Percentiles rank a stretch among this genome's conserved stretches.
These are phyloP conservation scores for Chaenogobius annularis DNA, from an alignment of 2,113 vertebrate genomes.

Conservation along the genomic window DNA sequence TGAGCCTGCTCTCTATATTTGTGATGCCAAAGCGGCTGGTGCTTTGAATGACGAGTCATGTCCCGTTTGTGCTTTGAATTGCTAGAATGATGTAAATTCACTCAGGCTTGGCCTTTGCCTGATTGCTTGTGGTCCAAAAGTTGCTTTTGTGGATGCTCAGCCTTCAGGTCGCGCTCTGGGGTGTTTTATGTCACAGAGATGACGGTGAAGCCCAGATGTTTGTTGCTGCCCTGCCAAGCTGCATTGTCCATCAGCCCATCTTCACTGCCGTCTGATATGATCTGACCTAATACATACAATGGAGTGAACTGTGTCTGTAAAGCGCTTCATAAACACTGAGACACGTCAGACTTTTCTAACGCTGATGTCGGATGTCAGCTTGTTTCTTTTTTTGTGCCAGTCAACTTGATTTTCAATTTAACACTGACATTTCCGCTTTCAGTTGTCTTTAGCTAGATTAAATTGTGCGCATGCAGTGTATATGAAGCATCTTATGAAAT, in stretches of 20 bases:
- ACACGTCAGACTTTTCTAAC: slow-evolving; percentile 36
- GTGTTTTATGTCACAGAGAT: slow-evolving; percentile 56
- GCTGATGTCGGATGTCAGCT: slow-evolving; percentile 58
- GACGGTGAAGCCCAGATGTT: slow-evolving; percentile 55
- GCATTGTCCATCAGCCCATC: slow-evolving; percentile 46
- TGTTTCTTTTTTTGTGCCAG: slow-evolving; percentile 33
- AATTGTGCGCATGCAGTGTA: slow-evolving; percentile 8
- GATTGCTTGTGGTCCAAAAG: slow-evolving; percentile 31
- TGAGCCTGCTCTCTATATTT: slow-evolving; percentile 7
- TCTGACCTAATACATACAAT: slow-evolving; percentile 43
- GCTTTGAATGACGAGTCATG: slow-evolving; percentile 32
- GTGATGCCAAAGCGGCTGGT: slow-evolving; percentile 8
- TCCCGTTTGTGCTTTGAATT: slow-evolving; percentile 40
- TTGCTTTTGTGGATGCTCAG: slow-evolving; percentile 28
- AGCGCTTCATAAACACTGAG: slow-evolving; percentile 19
- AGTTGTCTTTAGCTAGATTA: slow-evolving; percentile 32
- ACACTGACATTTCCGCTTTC: slow-evolving; percentile 41
- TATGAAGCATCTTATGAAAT: slow-evolving; percentile 6
- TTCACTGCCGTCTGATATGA: slow-evolving; percentile 52
- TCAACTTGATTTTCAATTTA: slow-evolving; percentile 31
- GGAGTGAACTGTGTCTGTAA: background rate
- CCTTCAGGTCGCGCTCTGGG: slow-evolving; percentile 49
- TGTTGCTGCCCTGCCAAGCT: slow-evolving; percentile 59
- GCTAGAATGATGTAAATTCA: slow-evolving; percentile 22
- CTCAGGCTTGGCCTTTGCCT: slow-evolving; percentile 59